These are phyloP conservation scores for Patella pellucida DNA, from an alignment of 2,888 invertebrate species.

Conservation along the genomic window DNA sequence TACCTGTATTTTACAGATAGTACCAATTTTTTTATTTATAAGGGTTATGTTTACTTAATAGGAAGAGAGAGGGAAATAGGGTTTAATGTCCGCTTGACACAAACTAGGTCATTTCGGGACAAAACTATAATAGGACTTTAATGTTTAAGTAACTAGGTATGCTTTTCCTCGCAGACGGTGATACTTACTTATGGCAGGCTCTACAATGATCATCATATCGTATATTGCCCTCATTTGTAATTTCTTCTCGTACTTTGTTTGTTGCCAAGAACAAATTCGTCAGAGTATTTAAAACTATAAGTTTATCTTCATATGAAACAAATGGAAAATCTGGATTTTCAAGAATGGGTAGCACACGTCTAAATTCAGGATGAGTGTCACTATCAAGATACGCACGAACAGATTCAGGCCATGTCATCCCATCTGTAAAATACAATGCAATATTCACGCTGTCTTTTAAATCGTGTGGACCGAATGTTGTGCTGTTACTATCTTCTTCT, in stretches of 20 bases:
- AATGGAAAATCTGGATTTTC: constrained; percentile 64
- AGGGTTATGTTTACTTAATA: too few species aligned
- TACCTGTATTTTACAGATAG: too few species aligned
- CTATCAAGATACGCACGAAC: constrained; percentile 91
- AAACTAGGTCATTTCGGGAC: too few species aligned
- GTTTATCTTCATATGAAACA: constrained; percentile 62
- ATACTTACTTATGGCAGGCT: constrained; percentile 67
- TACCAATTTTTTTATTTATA: too few species aligned
- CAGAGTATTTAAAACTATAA: constrained; percentile 82
- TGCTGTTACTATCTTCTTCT: constrained; percentile 74
- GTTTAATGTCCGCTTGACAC: too few species aligned
- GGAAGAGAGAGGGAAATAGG: too few species aligned
- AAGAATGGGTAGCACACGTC: constrained; percentile 57
- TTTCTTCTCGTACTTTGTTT: constrained; percentile 91
- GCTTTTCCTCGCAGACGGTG: too few species aligned
- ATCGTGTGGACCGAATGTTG: constrained; percentile 93
- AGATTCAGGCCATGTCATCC: constrained; percentile 96
- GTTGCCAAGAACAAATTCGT: constrained; percentile 95
- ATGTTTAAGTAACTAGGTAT: too few species aligned
- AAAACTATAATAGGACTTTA: too few species aligned
- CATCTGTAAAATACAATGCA: constrained; percentile 90
- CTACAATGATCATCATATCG: constrained; percentile 72
- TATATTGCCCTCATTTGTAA: constrained; percentile 87
- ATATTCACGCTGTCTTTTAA: constrained; percentile 98
- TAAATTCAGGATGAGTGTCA: constrained; percentile 75